Conservation (phyloP, 2,797 vertebrate genomes). For the Acipenser transmontanus region DNA sequence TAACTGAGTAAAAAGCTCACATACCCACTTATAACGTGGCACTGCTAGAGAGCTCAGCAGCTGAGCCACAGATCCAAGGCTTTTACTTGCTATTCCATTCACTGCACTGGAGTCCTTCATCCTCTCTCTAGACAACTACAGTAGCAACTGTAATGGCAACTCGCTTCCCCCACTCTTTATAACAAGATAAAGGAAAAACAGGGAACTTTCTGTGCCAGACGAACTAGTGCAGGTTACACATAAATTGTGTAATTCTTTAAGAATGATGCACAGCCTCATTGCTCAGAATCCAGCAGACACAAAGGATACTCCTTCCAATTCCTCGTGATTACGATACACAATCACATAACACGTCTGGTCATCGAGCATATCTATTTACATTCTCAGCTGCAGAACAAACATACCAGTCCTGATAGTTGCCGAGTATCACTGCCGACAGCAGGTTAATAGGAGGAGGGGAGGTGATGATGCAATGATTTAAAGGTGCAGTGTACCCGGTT, state of each 20-base stretch:
- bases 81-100: constrained; percentile 46
- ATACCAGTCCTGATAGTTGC: neutral
- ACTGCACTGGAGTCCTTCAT: neutral
- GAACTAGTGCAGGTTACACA: neutral
- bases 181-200: neutral
- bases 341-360: neutral
- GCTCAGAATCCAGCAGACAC: neutral
- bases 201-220: neutral
- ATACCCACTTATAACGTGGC: constrained; percentile 66
- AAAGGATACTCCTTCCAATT: neutral
- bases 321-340: neutral
- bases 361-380: neutral
- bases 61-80: constrained; percentile 54
- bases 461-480: neutral
- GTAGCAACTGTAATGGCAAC: neutral
- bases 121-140: neutral
- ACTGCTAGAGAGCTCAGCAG: constrained; percentile 61
- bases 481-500: neutral
- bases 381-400: neutral
- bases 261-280: neutral
- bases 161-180: neutral
- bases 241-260: too few species aligned
- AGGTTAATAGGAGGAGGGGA: neutral
- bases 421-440: neutral
- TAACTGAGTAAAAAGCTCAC: constrained; percentile 16